Conservation (phyloP, 2,113 vertebrate species). For the Ranitomeya imitator region DNA sequence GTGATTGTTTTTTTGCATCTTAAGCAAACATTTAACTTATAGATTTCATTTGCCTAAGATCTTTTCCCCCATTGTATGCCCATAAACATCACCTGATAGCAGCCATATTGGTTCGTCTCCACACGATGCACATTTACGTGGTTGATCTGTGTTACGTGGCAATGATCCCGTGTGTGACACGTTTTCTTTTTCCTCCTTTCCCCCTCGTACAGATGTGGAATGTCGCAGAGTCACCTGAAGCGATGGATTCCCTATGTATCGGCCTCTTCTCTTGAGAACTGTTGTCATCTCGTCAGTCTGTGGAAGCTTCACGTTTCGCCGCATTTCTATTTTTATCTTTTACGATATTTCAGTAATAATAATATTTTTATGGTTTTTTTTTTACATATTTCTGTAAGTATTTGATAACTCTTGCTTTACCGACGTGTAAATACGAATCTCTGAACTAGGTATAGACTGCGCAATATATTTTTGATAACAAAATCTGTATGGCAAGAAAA, state of each 20-base stretch:
- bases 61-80: too few relatives aligned
- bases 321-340: conserved; percentile 82
- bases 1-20: too few relatives aligned
- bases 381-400: conserved; percentile 76
- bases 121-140: too few relatives aligned
- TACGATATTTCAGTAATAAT: conserved; percentile 73
- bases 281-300: conserved; percentile 70
- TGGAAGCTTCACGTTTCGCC: conserved; percentile 73
- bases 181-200: neutral
- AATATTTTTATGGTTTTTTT: conserved; percentile 61
- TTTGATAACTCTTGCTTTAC: conserved; percentile 75
- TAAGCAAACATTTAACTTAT: too few relatives aligned
- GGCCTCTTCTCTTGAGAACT: conserved; percentile 68
- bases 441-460: conserved; percentile 75
- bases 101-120: too few relatives aligned
- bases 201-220: conserved; percentile 17
- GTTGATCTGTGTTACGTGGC: neutral
- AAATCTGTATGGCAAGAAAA: conserved; percentile 72
- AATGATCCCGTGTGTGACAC: neutral
- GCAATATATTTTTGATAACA: conserved; percentile 84
- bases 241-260: conserved; percentile 51
- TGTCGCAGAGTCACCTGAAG: conserved; percentile 3
- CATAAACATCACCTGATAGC: too few relatives aligned
- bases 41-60: too few relatives aligned
- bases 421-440: conserved; percentile 74